Evolutionary conservation across 2,888 invertebrate species (phyloP).

Genomic region (Ormyrus pomaceus): DNA sequence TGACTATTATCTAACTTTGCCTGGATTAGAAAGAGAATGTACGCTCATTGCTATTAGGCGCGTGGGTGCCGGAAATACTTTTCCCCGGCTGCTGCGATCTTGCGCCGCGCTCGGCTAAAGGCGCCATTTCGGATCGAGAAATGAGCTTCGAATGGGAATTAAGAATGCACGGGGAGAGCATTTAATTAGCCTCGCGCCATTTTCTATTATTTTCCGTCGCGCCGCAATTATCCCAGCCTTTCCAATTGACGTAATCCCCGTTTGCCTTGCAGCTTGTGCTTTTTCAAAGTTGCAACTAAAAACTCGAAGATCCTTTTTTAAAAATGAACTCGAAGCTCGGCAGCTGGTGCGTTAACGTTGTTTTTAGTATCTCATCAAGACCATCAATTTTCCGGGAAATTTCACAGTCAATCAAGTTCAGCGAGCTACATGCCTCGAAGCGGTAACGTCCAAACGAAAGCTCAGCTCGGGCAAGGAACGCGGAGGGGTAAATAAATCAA

Average conservation of each 20-base stretch:
- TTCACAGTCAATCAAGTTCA: constrained; percentile 8
- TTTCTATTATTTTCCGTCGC: constrained; percentile 44
- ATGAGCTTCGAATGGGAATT: background rate
- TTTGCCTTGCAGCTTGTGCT: too few relatives aligned
- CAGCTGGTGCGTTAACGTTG: too few relatives aligned
- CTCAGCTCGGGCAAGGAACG: background rate
- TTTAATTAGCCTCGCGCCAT: constrained; percentile 36
- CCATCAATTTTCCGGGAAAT: constrained; percentile 12
- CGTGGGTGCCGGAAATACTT: constrained; percentile 57
- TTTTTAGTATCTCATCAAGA: too few relatives aligned
- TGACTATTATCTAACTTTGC: constrained; percentile 55
- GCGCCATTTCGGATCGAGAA: constrained; percentile 20
- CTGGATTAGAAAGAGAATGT: constrained; percentile 54
- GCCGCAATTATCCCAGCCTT: constrained; percentile 30
- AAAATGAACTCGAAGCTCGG: background rate
- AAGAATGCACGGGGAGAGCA: background rate
- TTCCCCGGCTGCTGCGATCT: constrained; percentile 7
- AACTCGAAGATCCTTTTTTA: too few relatives aligned
- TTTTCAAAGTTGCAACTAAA: too few relatives aligned
- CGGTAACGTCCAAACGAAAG: background rate
- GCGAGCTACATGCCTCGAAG: background rate
- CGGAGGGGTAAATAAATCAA: constrained; percentile 35
- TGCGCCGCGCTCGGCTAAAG: background rate
- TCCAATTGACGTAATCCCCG: background rate
- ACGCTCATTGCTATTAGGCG: constrained; percentile 35